These are phyloP conservation scores for Chaetops frenatus DNA, from an alignment of 2,113 vertebrate genomes.

Conservation along the genomic window DNA sequence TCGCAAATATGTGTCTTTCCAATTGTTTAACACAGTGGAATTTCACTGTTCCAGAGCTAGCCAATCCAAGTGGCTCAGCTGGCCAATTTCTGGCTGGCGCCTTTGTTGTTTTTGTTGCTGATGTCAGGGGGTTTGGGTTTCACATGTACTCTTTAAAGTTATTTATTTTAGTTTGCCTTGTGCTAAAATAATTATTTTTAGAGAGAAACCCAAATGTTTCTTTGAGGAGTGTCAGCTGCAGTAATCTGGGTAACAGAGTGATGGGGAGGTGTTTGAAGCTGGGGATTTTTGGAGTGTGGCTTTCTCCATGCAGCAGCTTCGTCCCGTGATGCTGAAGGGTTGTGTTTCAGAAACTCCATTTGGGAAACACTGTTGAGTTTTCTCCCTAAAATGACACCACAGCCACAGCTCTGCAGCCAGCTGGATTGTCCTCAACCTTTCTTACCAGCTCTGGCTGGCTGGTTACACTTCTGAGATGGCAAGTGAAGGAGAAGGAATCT, in stretches of 20 bases:
- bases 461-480: background rate
- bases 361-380: background rate
- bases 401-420: background rate
- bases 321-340: background rate
- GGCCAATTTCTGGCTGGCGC: accelerated
- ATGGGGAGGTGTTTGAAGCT: background rate
- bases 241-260: background rate
- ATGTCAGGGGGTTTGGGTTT: background rate
- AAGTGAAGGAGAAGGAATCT: background rate
- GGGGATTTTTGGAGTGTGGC: background rate
- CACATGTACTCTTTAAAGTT: background rate
- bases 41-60: background rate
- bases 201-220: background rate
- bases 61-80: background rate
- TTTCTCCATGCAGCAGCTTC: background rate
- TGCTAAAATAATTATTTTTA: background rate
- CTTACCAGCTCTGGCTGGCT: background rate
- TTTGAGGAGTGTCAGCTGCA: background rate
- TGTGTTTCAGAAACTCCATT: background rate
- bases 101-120: background rate
- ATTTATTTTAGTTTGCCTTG: background rate
- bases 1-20: background rate
- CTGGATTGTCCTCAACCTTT: background rate
- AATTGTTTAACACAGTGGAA: background rate
- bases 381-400: background rate